Evolutionary conservation across 2,888 invertebrate species (phyloP), one percentile per base, ranked within the genome.

Genomic region (Drosophila stalkeri): DNA sequence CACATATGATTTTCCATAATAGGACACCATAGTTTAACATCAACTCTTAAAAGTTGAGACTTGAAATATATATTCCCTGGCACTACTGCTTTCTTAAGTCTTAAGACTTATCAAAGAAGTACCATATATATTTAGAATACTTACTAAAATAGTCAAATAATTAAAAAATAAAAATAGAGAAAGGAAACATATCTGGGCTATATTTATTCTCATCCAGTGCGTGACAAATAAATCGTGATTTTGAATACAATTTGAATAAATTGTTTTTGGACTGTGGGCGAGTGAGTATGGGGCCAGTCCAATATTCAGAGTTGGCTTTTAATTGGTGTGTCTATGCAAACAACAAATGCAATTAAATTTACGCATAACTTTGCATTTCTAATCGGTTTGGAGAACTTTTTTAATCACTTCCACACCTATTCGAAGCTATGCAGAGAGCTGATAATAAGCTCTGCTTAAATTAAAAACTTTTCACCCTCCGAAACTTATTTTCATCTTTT

Each of bases 401-500:
- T 87, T 89, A 87, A 82, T 89, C 77, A 78, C 85, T 73, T 84
- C 77, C 85, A 71, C 89, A 81, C 80, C 85, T 89, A 72, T 52
- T 72, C 66, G 52, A 56, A 77, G 71, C 52, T 64, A 57, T 76
- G 87, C 61, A 20, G 39, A 39, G 51, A 46, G 72, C 56, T 78
- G 90, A 89, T 86, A 86, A 86, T 85, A 80, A 89, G 85, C 88
- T 82, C 72, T 75, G 86, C 74, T 74, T 85, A 87, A 87, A 89
- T 89, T 89, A 85, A 87, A 85, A 86, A 86, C 90, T 86, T 86
- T 86, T 77, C 65, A 60, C 57, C 64, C 64, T 68, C 59, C 55
- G 62, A 68, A 69, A 51, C 63, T 51, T 69, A 37, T 62, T 60
- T 68, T 65, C 49, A 65, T 76, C 55, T 67, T 51, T 63, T 57